Percentiles rank a stretch among this genome's conserved stretches.
Evolutionary conservation across 2,797 vertebrate genomes (phyloP).

Genomic region (Parauchenoglanis punctatus): DNA sequence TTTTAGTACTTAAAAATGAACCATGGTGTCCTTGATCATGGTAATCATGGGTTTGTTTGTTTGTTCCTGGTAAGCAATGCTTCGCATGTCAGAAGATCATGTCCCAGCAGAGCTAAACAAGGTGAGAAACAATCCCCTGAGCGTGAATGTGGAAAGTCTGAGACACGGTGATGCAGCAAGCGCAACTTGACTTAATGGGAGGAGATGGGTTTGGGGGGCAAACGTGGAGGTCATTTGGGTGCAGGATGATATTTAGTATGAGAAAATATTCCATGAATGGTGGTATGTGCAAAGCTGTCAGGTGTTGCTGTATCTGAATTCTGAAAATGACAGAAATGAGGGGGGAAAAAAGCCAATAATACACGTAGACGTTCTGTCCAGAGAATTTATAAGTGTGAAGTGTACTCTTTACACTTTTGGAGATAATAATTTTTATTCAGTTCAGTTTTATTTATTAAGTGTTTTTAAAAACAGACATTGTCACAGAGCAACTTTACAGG

Average conservation of each 20-base stretch:
- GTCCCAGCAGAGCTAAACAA: slow-evolving; percentile 96
- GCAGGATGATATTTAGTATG: background rate
- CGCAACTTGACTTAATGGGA: background rate
- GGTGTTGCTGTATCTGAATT: background rate
- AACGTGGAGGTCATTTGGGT: background rate
- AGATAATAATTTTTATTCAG: too few relatives aligned
- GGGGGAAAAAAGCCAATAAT: background rate
- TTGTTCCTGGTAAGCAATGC: slow-evolving; percentile 82
- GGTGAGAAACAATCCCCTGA: slow-evolving; percentile 69
- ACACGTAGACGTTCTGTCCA: too few relatives aligned
- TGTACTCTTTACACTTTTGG: background rate
- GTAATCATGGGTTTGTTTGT: slow-evolving; percentile 36
- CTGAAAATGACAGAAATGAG: too few relatives aligned
- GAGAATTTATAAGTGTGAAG: background rate
- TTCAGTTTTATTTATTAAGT: too few relatives aligned
- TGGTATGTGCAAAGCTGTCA: background rate
- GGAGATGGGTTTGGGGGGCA: background rate
- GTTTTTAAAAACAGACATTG: background rate
- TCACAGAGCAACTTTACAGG: background rate
- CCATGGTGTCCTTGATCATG: background rate
- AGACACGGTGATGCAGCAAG: background rate
- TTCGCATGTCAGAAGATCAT: slow-evolving; percentile 97
- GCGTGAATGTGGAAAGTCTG: background rate
- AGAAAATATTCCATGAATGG: background rate
- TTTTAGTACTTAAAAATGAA: background rate